Evolutionary conservation across 2,113 vertebrate species (phyloP).

Genomic region (Cavia porcellus): DNA sequence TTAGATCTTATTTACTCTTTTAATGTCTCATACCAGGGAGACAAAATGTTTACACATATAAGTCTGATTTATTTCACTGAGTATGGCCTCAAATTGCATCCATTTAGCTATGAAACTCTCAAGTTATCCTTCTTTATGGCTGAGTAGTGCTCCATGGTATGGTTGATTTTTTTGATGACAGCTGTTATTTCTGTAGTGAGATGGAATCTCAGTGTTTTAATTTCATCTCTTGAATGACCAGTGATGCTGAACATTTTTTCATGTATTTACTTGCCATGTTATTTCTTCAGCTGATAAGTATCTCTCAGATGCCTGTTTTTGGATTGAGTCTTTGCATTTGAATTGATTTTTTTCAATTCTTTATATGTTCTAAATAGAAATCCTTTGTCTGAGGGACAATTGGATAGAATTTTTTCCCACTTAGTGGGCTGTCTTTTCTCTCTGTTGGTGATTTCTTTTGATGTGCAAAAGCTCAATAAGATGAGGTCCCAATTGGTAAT

Average conservation of each 20-base stretch:
- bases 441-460: not conserved
- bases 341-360: not conserved
- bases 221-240: not conserved
- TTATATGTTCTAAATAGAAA: not conserved
- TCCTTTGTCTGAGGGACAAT: not conserved
- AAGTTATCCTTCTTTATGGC: not conserved
- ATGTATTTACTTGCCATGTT: too few species aligned
- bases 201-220: not conserved
- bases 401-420: not conserved
- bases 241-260: not conserved
- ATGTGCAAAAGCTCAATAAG: not conserved
- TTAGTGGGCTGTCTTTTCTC: not conserved
- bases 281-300: too few species aligned
- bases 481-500: not conserved
- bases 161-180: not conserved
- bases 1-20: too few species aligned
- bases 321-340: not conserved
- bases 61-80: too few species aligned
- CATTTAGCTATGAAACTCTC: not conserved
- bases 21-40: not conserved
- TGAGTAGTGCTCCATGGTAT: not conserved
- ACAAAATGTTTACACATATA: not conserved
- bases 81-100: not conserved
- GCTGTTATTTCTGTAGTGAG: not conserved
- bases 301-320: not conserved